These are phyloP conservation scores for Oxycera nigricornis DNA, from an alignment of 2,888 invertebrate genomes.

Conservation along the genomic window DNA sequence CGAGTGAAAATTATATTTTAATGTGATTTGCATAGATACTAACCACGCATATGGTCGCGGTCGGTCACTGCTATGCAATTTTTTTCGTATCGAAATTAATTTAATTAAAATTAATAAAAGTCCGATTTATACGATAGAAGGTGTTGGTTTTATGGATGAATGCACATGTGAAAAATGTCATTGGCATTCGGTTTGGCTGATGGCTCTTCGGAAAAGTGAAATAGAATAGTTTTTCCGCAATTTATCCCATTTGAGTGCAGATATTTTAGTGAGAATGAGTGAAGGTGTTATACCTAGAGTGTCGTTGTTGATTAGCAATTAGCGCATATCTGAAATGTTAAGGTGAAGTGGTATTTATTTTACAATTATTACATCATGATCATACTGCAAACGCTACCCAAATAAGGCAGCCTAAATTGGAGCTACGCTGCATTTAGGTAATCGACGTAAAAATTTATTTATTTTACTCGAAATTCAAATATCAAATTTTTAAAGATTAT, in stretches of 20 bases:
- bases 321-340: constrained; percentile 21
- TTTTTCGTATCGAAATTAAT: background rate
- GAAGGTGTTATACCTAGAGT: background rate
- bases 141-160: no score
- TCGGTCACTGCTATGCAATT: background rate
- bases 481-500: no score
- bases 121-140: no score
- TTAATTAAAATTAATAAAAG: constrained; percentile 15
- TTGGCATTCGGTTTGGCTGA: constrained; percentile 2
- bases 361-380: background rate
- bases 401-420: no score
- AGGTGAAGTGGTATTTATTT: constrained; percentile 28
- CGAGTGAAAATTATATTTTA: constrained; percentile 1
- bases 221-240: no score
- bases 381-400: no score
- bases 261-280: background rate
- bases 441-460: no score
- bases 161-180: no score
- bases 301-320: background rate
- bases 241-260: background rate
- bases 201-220: background rate
- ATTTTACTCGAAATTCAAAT: no score
- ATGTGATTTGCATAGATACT: background rate
- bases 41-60: background rate
- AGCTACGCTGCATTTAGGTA: no score